These are phyloP conservation scores for Chloroclysta siterata DNA, from an alignment of 2,888 invertebrate genomes.

Conservation along the genomic window DNA sequence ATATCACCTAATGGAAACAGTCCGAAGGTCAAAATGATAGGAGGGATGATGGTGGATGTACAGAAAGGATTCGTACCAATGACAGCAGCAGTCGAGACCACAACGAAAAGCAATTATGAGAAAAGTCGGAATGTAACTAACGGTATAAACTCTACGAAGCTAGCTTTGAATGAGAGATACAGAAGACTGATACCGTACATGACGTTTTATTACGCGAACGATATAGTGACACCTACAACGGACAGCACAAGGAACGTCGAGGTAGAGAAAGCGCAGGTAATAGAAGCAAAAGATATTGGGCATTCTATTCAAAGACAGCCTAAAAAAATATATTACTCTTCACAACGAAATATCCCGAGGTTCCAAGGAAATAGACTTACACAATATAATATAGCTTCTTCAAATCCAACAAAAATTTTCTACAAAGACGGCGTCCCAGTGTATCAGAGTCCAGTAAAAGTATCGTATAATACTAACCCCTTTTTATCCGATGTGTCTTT, in stretches of 20 bases:
- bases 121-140: slow-evolving; percentile 50
- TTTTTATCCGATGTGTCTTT: slow-evolving; percentile 52
- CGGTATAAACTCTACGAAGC: slow-evolving; percentile 58
- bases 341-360: slow-evolving; percentile 72
- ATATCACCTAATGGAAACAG: slow-evolving; percentile 81
- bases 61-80: slow-evolving; percentile 66
- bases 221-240: slow-evolving; percentile 76
- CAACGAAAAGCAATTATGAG: slow-evolving; percentile 49
- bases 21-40: slow-evolving; percentile 75
- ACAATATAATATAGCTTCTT: slow-evolving; percentile 77
- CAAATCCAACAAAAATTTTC: slow-evolving; percentile 74
- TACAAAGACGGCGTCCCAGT: slow-evolving; percentile 66
- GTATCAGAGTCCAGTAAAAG: slow-evolving; percentile 55
- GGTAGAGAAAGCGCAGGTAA: slow-evolving; percentile 74
- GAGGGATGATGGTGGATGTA: slow-evolving; percentile 68
- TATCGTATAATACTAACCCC: slow-evolving; percentile 60
- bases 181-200: slow-evolving; percentile 92
- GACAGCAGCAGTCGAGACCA: slow-evolving; percentile 47
- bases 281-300: slow-evolving; percentile 59
- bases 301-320: slow-evolving; percentile 58
- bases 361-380: slow-evolving; percentile 79
- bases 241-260: slow-evolving; percentile 64
- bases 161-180: slow-evolving; percentile 87
- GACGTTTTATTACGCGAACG: slow-evolving; percentile 90
- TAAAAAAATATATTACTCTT: slow-evolving; percentile 63